These are phyloP conservation scores for Proctacanthus coquilletti DNA, from an alignment of 1,140 invertebrate species.

Conservation along the genomic window DNA sequence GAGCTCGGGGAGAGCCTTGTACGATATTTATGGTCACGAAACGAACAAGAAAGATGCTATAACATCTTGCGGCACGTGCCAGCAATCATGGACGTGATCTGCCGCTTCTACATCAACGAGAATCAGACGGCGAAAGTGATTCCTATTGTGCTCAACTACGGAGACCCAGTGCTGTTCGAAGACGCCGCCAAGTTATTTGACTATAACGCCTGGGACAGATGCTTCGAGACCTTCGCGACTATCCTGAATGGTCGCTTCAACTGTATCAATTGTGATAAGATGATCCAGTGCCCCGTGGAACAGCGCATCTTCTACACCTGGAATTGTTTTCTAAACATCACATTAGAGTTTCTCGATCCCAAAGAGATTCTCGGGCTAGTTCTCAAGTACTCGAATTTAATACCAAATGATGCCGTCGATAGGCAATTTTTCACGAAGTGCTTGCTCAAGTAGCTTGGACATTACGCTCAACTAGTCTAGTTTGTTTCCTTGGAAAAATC, in stretches of 20 bases:
- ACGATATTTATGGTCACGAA: conserved; percentile 26
- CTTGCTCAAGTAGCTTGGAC: no score
- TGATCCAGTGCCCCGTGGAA: conserved; percentile 17
- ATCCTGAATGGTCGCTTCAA: conserved; percentile 18
- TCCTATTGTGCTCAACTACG: conserved; percentile 23
- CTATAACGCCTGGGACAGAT: conserved; percentile 18
- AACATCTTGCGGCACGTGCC: conserved; percentile 22
- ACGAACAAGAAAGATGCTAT: conserved; percentile 26
- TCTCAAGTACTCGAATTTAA: conserved; percentile 26
- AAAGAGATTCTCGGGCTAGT: conserved; percentile 20
- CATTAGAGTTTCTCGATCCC: conserved; percentile 19
- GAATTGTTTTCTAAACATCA: conserved; percentile 26
- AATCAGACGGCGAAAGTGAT: conserved; percentile 24
- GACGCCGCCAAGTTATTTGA: conserved; percentile 19
- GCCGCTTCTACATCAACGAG: conserved; percentile 24
- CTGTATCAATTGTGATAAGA: conserved; percentile 23
- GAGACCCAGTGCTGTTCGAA: conserved; percentile 16
- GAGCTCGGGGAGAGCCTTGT: conserved; percentile 22
- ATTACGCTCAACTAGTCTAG: no score
- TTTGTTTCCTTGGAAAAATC: no score
- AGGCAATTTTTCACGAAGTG: conserved; percentile 26
- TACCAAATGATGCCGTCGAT: conserved; percentile 27
- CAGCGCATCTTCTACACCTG: conserved; percentile 26
- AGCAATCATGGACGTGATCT: conserved; percentile 20
- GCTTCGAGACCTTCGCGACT: conserved; percentile 26